Conservation (phyloP, 2,113 vertebrate species). For the Hippocampus guttulatus region DNA sequence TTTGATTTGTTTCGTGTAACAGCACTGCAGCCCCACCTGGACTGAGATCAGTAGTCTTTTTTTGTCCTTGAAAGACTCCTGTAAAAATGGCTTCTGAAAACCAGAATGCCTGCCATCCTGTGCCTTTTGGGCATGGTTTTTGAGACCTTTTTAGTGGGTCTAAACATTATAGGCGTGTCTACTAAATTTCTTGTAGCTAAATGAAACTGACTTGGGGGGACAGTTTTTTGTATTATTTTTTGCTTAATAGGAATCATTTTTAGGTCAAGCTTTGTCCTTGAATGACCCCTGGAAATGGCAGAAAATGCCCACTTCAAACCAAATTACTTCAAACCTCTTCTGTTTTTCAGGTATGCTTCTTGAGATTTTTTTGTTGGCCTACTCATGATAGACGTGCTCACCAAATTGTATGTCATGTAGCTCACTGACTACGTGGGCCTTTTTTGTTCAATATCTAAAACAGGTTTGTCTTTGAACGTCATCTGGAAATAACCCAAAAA, state of each 20-base stretch:
- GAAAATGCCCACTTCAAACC: background rate
- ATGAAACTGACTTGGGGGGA: background rate
- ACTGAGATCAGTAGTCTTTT: conserved; percentile 51
- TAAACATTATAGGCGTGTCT: background rate
- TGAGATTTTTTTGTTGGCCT: background rate
- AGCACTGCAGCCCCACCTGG: conserved; percentile 55
- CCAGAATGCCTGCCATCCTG: background rate
- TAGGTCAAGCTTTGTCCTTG: background rate
- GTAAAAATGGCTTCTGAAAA: background rate
- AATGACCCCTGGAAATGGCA: background rate
- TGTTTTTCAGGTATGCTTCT: background rate
- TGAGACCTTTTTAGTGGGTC: background rate
- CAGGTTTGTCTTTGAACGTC: background rate
- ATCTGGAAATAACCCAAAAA: background rate
- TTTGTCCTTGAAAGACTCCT: background rate
- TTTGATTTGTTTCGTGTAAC: conserved; percentile 63
- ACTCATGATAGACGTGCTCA: background rate
- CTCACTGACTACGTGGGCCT: background rate
- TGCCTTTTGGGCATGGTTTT: background rate
- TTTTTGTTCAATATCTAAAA: too few relatives aligned
- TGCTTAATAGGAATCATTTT: too few relatives aligned
- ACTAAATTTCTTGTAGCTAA: background rate
- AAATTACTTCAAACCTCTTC: too few relatives aligned
- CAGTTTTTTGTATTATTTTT: background rate
- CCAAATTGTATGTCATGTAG: background rate